Evolutionary conservation across 2,797 vertebrate genomes (phyloP).

Genomic region (Lepus townsendii): DNA sequence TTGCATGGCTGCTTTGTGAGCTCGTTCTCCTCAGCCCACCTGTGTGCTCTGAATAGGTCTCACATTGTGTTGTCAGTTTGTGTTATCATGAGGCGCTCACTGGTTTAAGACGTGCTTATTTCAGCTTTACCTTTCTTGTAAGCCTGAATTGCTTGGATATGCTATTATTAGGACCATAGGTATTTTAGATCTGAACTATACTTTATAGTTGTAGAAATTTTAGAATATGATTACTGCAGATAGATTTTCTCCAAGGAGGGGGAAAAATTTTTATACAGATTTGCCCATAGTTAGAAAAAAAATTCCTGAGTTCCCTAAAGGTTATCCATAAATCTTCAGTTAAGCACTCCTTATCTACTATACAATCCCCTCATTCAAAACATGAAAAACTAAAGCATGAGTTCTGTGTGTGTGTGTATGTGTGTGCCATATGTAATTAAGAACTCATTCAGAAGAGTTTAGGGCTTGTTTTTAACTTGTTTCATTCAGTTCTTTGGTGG

Average conservation of each 20-base stretch:
- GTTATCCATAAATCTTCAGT: background rate
- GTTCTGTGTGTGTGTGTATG: background rate
- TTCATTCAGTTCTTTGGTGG: background rate
- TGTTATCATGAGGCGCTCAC: background rate
- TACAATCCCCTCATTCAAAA: background rate
- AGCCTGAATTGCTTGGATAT: background rate
- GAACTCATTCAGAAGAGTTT: background rate
- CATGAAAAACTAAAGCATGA: background rate
- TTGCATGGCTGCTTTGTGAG: background rate
- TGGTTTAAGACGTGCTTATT: background rate
- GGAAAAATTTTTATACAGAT: background rate
- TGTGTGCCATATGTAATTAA: background rate
- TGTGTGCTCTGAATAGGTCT: conserved; percentile 15
- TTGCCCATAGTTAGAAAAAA: background rate
- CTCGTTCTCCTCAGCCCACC: background rate
- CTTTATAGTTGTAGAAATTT: background rate
- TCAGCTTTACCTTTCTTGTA: background rate
- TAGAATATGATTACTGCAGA: background rate
- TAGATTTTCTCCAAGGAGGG: background rate
- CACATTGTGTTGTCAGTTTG: background rate
- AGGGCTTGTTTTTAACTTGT: background rate
- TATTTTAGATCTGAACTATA: background rate
- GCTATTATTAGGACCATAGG: background rate
- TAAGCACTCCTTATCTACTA: background rate
- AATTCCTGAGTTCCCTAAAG: background rate